Base-by-base conservation (phyloP, 1,140 invertebrate species). In the Caenorhabditis brenneri region DNA sequence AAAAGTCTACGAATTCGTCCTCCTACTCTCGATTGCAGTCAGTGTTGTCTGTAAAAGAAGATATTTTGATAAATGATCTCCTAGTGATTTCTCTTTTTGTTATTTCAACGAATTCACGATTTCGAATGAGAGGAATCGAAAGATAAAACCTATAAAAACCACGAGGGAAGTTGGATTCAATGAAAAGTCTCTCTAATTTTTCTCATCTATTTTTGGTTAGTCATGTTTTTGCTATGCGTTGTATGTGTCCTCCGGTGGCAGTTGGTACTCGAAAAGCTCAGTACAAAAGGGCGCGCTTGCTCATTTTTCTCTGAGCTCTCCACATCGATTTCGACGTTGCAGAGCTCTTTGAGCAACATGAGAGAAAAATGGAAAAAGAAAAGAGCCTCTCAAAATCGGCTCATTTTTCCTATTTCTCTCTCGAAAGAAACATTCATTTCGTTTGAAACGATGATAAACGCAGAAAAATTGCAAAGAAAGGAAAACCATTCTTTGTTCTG, bases 41-140 rank as follows among this genome's bases (percentile, higher is more conserved):
- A 16, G 58, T 31, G 6, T 39, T 74, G 42, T 74, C 65, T 74
- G 65, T 42, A 74, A 74, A 74, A 74, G 36, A 65, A 42, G 65
- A 74, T 42, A 42, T 24, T 74, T 42, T 74, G 33, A 29, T 19
- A n/a, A 46, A 24, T 74, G 65, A 74, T 74, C 36, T 74, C 46
- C 29, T 74, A 22, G n/a, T 15, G 53, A 27, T 42, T 27, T 55
- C 22, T 55, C 31, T 0, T 33, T 36, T 42, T 24, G 65, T 33
- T 74, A 42, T 74, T 74, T 74, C 65, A 74, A 74, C 65, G 65
- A 74, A 42, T 39, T 74, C 36, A 22, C 6, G 22, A 31, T n/a
- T 6, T n/a, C 42, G 36, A 74, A 9, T 0, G 4, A 42, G 10
- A 29, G 19, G 29, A 24, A 3, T 19, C 1, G 53, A 29, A 29